Evolutionary conservation across 2,113 vertebrate species (phyloP).

Genomic region (Phalacrocorax carbo): DNA sequence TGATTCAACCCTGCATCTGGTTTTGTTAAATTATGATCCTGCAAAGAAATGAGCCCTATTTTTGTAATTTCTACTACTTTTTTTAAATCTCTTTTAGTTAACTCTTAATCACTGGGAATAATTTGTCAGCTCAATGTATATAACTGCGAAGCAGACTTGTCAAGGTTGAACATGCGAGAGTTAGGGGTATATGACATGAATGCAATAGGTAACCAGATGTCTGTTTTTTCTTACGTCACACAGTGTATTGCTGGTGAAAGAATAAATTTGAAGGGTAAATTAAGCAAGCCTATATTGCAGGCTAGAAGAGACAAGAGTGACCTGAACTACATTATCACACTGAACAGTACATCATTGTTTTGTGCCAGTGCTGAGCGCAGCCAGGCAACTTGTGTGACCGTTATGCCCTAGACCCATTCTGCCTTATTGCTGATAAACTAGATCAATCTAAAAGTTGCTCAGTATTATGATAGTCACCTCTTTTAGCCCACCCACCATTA

Average conservation of each 20-base stretch:
- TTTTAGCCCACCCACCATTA: background rate
- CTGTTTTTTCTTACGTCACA: background rate
- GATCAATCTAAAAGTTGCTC: background rate
- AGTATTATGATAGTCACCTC: background rate
- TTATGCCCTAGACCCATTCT: background rate
- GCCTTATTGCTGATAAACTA: background rate
- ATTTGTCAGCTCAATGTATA: background rate
- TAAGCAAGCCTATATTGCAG: background rate
- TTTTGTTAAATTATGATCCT: background rate
- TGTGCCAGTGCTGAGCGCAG: background rate
- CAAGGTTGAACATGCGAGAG: accelerated
- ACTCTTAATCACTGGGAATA: background rate
- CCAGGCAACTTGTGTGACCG: background rate
- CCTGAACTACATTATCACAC: background rate
- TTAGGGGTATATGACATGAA: background rate
- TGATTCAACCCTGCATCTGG: background rate
- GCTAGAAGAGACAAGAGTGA: background rate
- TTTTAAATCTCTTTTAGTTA: background rate
- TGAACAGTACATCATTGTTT: background rate
- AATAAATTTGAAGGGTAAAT: background rate
- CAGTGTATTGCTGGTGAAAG: background rate
- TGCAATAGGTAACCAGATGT: background rate
- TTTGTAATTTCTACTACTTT: background rate
- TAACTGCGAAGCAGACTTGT: background rate
- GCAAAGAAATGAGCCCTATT: background rate